Conservation (phyloP, 1,140 invertebrate species). For the Agrypnia vestita region DNA sequence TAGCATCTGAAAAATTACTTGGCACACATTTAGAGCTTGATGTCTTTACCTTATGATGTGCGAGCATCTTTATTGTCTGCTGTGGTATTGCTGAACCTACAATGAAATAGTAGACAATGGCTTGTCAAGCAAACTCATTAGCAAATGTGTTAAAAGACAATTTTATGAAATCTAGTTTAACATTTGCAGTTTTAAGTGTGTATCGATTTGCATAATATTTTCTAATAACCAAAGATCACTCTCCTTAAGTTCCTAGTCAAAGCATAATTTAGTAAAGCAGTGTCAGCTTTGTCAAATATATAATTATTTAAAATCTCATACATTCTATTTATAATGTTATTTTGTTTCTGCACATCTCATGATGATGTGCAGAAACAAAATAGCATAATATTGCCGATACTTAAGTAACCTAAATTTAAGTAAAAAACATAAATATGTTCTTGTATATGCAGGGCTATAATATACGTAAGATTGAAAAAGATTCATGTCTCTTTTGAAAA, state of each 20-base stretch:
- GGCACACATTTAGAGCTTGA: no score
- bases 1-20: no score
- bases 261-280: not conserved
- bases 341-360: no score
- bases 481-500: not conserved
- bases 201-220: not conserved
- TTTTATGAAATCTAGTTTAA: not conserved
- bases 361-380: no score
- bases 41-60: no score
- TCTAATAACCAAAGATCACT: slow-evolving; percentile 17
- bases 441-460: not conserved
- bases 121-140: no score
- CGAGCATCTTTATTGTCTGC: no score
- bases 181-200: not conserved
- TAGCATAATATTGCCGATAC: not conserved
- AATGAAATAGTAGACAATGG: no score
- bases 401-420: not conserved
- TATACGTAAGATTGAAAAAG: not conserved
- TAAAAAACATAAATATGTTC: not conserved
- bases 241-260: slow-evolving; percentile 15
- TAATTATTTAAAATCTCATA: slow-evolving; percentile 1
- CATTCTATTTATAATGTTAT: not conserved
- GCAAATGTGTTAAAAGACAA: not conserved
- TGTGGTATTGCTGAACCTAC: no score
- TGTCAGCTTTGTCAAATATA: slow-evolving; percentile 1